phyloP scores from a whole-genome alignment of 1,140 invertebrate genomes.

The Copidosoma floridanum region DNA sequence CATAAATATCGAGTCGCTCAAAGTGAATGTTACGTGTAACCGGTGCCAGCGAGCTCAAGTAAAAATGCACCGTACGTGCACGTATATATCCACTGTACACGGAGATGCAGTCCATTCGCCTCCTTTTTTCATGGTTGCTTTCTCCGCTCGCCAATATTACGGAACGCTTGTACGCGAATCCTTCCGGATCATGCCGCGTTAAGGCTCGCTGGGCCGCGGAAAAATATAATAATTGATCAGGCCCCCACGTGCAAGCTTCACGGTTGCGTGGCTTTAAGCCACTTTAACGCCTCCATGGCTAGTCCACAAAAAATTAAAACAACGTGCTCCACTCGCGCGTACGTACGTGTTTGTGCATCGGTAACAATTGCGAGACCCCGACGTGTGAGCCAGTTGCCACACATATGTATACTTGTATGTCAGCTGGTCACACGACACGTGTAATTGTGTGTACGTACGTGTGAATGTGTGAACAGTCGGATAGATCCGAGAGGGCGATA shows the following conservation, averaged over 20 bases:
- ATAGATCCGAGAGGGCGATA: too few relatives aligned
- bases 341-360: too few relatives aligned
- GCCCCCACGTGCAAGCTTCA: background rate
- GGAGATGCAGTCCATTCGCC: background rate
- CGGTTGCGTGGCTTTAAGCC: slow-evolving; percentile 19
- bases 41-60: slow-evolving; percentile 12
- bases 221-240: too few relatives aligned
- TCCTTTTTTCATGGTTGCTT: background rate
- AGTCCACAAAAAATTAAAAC: background rate
- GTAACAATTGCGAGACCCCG: too few relatives aligned
- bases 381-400: too few relatives aligned
- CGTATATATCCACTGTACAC: slow-evolving; percentile 3
- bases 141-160: background rate
- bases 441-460: too few relatives aligned
- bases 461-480: too few relatives aligned
- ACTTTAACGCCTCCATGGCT: background rate
- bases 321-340: too few relatives aligned
- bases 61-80: slow-evolving; percentile 16
- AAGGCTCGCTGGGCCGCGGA: too few relatives aligned
- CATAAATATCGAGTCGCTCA: too few relatives aligned
- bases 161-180: background rate
- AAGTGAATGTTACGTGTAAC: slow-evolving; percentile 24
- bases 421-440: too few relatives aligned
- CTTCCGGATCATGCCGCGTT: slow-evolving; percentile 4
- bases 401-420: too few relatives aligned